Percentiles rank a stretch among this genome's conserved stretches.
phyloP scores from a whole-genome alignment of 2,888 invertebrate genomes.

The Pachliopta kotzebuea region DNA sequence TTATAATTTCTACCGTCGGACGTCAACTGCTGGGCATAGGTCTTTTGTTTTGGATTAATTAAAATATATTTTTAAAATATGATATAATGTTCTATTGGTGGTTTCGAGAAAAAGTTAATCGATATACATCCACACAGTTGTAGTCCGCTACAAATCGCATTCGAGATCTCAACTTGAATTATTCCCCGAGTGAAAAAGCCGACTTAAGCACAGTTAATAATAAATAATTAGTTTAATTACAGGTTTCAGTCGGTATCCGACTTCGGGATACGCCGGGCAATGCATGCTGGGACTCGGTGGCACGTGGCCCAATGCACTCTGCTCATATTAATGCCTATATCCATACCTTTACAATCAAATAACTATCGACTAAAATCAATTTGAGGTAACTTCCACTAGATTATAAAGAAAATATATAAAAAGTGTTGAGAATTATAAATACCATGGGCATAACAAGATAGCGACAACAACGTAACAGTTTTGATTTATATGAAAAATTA shows the following conservation, averaged over 20 bases:
- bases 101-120: conserved; percentile 46
- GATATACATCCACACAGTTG: conserved; percentile 52
- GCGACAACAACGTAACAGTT: too few relatives aligned
- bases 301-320: conserved; percentile 28
- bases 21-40: too few relatives aligned
- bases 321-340: too few relatives aligned
- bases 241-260: conserved; percentile 61
- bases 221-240: conserved; percentile 76
- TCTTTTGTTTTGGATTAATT: not conserved
- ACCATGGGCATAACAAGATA: too few relatives aligned
- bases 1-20: too few relatives aligned
- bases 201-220: conserved; percentile 65
- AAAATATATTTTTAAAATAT: not conserved
- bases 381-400: too few relatives aligned
- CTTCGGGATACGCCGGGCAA: conserved; percentile 47
- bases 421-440: too few relatives aligned
- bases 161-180: conserved; percentile 52
- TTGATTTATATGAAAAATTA: too few relatives aligned
- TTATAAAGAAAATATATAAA: too few relatives aligned
- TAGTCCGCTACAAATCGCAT: conserved; percentile 56
- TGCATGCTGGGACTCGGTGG: conserved; percentile 37
- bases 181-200: conserved; percentile 50
- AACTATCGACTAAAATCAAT: too few relatives aligned
- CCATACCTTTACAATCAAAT: not conserved
- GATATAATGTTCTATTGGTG: not conserved